Percentiles rank a stretch among this genome's conserved stretches.
Evolutionary conservation across 2,888 invertebrate species (phyloP).

Genomic region (Erebia ligea): DNA sequence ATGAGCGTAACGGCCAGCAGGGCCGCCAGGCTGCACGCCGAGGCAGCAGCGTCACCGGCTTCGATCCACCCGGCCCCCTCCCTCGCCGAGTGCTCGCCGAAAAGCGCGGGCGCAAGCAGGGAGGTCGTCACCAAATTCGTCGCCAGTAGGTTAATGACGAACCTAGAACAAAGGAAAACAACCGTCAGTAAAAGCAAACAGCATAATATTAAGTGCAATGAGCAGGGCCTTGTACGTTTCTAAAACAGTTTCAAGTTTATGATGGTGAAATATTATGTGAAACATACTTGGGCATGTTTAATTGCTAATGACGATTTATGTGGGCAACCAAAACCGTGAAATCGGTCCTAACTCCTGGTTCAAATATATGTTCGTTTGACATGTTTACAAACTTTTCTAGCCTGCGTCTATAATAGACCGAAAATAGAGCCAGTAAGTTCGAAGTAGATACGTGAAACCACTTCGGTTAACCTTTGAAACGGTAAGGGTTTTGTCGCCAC

Average conservation of each 20-base stretch:
- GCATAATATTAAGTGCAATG: background rate
- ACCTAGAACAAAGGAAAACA: conserved; percentile 77
- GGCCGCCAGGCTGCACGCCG: conserved; percentile 67
- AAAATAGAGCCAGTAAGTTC: conserved; percentile 44
- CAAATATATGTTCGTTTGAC: conserved; percentile 22
- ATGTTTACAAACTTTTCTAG: conserved; percentile 50
- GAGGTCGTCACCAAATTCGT: conserved; percentile 77
- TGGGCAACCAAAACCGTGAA: conserved; percentile 37
- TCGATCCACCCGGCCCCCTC: conserved; percentile 84
- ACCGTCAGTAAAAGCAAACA: conserved; percentile 31
- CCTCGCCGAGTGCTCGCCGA: conserved; percentile 85
- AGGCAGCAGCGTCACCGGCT: conserved; percentile 78
- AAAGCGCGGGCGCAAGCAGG: conserved; percentile 76
- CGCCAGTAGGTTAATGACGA: conserved; percentile 84
- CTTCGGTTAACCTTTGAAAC: conserved; percentile 29
- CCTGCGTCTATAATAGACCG: conserved; percentile 44
- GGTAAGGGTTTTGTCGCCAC: conserved; percentile 25
- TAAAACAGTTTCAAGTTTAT: conserved; percentile 24
- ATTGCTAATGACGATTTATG: conserved; percentile 20
- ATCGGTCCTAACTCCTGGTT: conserved; percentile 27
- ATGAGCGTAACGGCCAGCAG: conserved; percentile 72
- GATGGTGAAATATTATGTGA: conserved; percentile 24
- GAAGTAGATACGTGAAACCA: conserved; percentile 31
- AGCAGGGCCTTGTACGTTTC: conserved; percentile 20
- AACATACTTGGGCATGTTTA: conserved; percentile 17